Conservation (phyloP, 2,888 invertebrate species). For the Alsophila aescularia region DNA sequence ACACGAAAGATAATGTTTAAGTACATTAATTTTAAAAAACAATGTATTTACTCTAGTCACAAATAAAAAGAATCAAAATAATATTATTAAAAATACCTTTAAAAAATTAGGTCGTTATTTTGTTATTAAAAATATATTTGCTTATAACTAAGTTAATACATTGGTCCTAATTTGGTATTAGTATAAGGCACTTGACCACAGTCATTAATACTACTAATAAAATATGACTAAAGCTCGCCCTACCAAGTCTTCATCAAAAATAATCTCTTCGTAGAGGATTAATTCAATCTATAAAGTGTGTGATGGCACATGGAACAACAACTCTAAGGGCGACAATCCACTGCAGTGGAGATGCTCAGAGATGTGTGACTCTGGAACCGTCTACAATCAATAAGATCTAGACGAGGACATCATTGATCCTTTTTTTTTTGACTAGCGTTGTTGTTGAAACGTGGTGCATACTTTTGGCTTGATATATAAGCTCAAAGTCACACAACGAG, state of each 20-base stretch:
- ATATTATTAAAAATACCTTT: not conserved
- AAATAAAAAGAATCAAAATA: slow-evolving; percentile 3
- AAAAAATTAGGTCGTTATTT: slow-evolving; percentile 4
- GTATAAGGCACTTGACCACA: slow-evolving; percentile 47
- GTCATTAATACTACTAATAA: slow-evolving; percentile 6
- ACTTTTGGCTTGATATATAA: too few species aligned
- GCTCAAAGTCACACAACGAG: too few species aligned
- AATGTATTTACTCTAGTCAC: slow-evolving; percentile 15
- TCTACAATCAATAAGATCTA: too few species aligned
- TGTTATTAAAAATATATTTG: slow-evolving; percentile 9
- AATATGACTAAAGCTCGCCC: too few species aligned
- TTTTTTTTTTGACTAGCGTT: too few species aligned
- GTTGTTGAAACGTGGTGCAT: too few species aligned
- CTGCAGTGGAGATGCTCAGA: too few species aligned
- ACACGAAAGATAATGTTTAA: slow-evolving; percentile 7
- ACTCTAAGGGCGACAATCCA: too few species aligned
- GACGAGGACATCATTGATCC: too few species aligned
- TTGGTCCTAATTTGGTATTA: slow-evolving; percentile 66
- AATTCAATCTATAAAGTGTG: too few species aligned
- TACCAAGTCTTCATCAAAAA: not conserved
- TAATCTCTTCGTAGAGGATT: slow-evolving; percentile 9
- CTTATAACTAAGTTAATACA: slow-evolving; percentile 38
- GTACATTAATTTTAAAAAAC: slow-evolving; percentile 19
- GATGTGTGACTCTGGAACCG: too few species aligned
- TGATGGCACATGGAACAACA: too few species aligned